phyloP scores from a whole-genome alignment of 2,797 vertebrate genomes.

The Pseudomugil tenellus region DNA sequence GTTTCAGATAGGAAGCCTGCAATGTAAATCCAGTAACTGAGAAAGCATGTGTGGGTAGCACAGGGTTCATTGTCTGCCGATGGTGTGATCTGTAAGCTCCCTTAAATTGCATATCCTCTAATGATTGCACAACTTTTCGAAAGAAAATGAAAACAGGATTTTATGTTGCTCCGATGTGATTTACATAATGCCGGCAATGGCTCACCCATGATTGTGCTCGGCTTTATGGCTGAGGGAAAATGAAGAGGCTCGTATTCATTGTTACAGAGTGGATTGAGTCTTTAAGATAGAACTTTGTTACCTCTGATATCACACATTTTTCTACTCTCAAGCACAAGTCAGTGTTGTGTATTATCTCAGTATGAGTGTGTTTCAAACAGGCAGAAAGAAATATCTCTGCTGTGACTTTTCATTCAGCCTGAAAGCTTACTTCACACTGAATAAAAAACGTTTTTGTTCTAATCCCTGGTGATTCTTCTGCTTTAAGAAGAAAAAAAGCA shows the following conservation, averaged over 20 bases:
- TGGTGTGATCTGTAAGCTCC: slow-evolving; percentile 74
- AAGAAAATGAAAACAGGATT: slow-evolving; percentile 83
- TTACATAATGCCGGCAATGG: slow-evolving; percentile 80
- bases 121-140: slow-evolving; percentile 79
- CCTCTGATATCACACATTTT: slow-evolving; percentile 62
- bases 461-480: slow-evolving; percentile 33
- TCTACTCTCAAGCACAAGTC: slow-evolving; percentile 44
- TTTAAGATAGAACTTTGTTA: slow-evolving; percentile 77
- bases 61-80: slow-evolving; percentile 79
- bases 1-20: slow-evolving; percentile 93
- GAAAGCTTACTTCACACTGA: slow-evolving; percentile 23
- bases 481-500: slow-evolving; percentile 7
- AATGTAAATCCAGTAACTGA: slow-evolving; percentile 96
- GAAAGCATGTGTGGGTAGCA: slow-evolving; percentile 90
- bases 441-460: slow-evolving; percentile 28
- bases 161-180: slow-evolving; percentile 77
- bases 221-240: slow-evolving; percentile 75
- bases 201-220: slow-evolving; percentile 80
- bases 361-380: slow-evolving; percentile 25
- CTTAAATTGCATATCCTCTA: slow-evolving; percentile 79
- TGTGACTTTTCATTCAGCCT: slow-evolving; percentile 38
- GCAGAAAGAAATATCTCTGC: slow-evolving; percentile 36
- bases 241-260: slow-evolving; percentile 71
- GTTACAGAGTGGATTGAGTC: slow-evolving; percentile 76
- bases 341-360: slow-evolving; percentile 48